Percentiles rank a stretch among this genome's conserved stretches.
These are phyloP conservation scores for Laodelphax striatellus DNA, from an alignment of 1,140 invertebrate genomes.

Conservation along the genomic window DNA sequence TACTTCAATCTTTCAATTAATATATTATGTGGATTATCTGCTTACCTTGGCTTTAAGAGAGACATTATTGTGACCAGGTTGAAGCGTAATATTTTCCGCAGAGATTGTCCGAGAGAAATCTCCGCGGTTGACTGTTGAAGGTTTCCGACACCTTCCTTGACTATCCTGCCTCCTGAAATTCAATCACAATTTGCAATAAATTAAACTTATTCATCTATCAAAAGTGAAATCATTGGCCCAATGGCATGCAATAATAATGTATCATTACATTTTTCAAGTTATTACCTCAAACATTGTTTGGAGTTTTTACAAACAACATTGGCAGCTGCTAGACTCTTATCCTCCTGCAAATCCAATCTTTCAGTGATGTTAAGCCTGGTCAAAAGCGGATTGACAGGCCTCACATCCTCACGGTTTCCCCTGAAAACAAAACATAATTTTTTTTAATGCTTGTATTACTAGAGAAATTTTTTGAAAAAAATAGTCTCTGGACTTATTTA, in stretches of 20 bases:
- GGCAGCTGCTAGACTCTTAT: conserved; percentile 56
- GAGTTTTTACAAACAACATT: conserved; percentile 47
- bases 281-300: conserved; percentile 29
- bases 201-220: no score
- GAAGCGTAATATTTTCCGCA: conserved; percentile 39
- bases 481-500: no score
- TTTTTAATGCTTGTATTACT: no score
- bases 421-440: conserved; percentile 2
- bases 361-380: conserved; percentile 25
- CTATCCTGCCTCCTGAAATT: conserved; percentile 30
- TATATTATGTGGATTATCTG: not conserved
- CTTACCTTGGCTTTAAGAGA: conserved; percentile 43
- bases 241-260: no score
- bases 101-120: conserved; percentile 52
- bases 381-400: conserved; percentile 24
- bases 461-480: no score
- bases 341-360: conserved; percentile 64
- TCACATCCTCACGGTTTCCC: conserved; percentile 7
- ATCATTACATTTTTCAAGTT: no score
- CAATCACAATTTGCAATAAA: not conserved
- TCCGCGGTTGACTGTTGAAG: conserved; percentile 31
- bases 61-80: conserved; percentile 62
- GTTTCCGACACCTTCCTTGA: conserved; percentile 25
- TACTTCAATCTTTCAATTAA: no score
- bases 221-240: no score